Base-by-base conservation (phyloP, 2,888 invertebrate species). In the Trachelus iudaicus region DNA sequence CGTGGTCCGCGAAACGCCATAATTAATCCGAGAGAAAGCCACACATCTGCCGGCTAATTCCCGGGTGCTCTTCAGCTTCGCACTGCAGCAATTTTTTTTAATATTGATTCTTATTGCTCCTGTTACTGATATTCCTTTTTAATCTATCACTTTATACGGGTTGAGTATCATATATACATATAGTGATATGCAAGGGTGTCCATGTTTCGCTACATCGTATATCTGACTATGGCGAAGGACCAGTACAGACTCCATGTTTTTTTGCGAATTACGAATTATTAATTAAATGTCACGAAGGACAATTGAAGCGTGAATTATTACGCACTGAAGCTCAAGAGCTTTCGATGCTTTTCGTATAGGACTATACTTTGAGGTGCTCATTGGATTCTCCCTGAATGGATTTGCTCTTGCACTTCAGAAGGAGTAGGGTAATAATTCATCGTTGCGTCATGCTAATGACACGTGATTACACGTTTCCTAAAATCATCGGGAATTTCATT, bases 351-450 rank as follows among this genome's bases (percentile, higher is more conserved):
- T 56, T 56, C 9, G 56, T 23, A 56, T 6, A 56, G 56, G 56
- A 56, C 23, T 56, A 56, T 56, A 56, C 56, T 6, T 23, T 6
- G 23, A 9, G 9, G 9, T 56, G 23, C 23, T 56, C 56, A 23
- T 56, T 23, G 56, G 56, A 56, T 23, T 56, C 23, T 56, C 40
- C 34, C 12, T 15, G 23, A 73, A 69, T 75, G 69, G 73, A 75
- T 75, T 71, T 73, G 35, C 34, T 71, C 75, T 78, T 69, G 75
- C 31, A 75, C 78, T 73, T 73, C 69, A 31, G 68, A 69, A 77
- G 75, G 56, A 56, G 23, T 2, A 9, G 37, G 76, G 79, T 68
- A 73, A 74, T 79, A 79, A 79, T 74, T 76, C 76, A 76, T 40
- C 34, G 40, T 77, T 79, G 40, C 75, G 69, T 73, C 79, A 77